Evolutionary conservation across 2,797 vertebrate genomes (phyloP).

Genomic region (Typhlichthys subterraneus): DNA sequence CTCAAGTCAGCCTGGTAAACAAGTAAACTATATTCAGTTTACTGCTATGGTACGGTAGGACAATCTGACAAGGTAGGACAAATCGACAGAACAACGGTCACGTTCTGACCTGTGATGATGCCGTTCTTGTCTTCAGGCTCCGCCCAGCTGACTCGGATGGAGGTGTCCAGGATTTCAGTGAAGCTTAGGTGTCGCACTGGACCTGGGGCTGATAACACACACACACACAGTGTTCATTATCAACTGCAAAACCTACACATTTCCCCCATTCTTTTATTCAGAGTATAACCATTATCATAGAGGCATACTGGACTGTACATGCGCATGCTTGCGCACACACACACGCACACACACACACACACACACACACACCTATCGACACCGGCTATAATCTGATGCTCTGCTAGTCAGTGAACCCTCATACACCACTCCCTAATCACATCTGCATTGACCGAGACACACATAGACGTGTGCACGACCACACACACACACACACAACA

Average conservation of each 20-base stretch:
- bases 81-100: too few species aligned
- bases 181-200: slow-evolving; percentile 90
- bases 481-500: slow-evolving; percentile 18
- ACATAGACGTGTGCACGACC: slow-evolving; percentile 12
- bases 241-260: background rate
- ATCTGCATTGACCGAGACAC: slow-evolving; percentile 39
- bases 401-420: slow-evolving; percentile 12
- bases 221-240: background rate
- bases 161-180: slow-evolving; percentile 94
- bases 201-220: slow-evolving; percentile 81
- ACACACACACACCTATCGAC: slow-evolving; percentile 4
- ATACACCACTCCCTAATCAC: slow-evolving; percentile 44
- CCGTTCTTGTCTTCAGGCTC: slow-evolving; percentile 93
- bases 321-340: slow-evolving; percentile 2
- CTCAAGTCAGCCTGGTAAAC: too few species aligned
- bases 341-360: slow-evolving; percentile 14
- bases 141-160: slow-evolving; percentile 93
- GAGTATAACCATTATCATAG: background rate
- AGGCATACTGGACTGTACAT: background rate
- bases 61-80: too few species aligned
- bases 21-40: too few species aligned
- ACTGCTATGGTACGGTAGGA: too few species aligned
- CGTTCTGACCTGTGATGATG: slow-evolving; percentile 84
- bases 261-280: background rate
- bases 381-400: slow-evolving; percentile 18